phyloP scores from a whole-genome alignment of 2,888 invertebrate species.

The Eupithecia subumbrata region DNA sequence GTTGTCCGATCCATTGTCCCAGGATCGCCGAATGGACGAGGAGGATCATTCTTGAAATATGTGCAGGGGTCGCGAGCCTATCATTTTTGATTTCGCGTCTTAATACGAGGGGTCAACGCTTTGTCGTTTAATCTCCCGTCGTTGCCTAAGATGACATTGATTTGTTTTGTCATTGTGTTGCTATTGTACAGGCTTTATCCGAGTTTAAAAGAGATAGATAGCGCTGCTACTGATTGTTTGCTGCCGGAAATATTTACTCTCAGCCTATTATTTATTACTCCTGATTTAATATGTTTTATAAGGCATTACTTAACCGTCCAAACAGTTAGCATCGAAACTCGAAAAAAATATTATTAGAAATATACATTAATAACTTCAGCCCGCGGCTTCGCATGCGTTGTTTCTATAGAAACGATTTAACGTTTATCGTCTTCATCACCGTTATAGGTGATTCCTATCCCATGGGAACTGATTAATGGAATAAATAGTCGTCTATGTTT shows the following conservation, averaged over 20 bases:
- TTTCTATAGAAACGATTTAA: too few species aligned
- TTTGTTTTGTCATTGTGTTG: conserved; percentile 57
- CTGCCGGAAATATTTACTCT: conserved; percentile 39
- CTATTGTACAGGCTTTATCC: conserved; percentile 50
- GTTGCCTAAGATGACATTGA: conserved; percentile 58
- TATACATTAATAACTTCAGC: not conserved
- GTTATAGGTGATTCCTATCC: too few species aligned
- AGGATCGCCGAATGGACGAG: conserved; percentile 70
- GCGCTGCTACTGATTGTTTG: conserved; percentile 40
- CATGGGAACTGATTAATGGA: too few species aligned
- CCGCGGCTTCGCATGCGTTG: too few species aligned
- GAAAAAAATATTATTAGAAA: not conserved
- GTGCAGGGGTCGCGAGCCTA: conserved; percentile 65
- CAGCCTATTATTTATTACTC: conserved; percentile 38
- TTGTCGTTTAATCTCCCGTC: conserved; percentile 62
- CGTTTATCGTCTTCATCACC: too few species aligned
- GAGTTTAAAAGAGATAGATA: conserved; percentile 44
- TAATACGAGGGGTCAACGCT: conserved; percentile 67
- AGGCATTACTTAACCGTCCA: conserved; percentile 3
- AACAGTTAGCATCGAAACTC: not conserved
- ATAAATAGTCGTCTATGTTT: too few species aligned
- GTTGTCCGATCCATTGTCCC: conserved; percentile 79
- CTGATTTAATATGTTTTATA: conserved; percentile 18
- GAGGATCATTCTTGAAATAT: conserved; percentile 76
- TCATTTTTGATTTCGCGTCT: conserved; percentile 73